phyloP scores from a whole-genome alignment of 2,888 invertebrate genomes.

The Mesochorus sp. region DNA sequence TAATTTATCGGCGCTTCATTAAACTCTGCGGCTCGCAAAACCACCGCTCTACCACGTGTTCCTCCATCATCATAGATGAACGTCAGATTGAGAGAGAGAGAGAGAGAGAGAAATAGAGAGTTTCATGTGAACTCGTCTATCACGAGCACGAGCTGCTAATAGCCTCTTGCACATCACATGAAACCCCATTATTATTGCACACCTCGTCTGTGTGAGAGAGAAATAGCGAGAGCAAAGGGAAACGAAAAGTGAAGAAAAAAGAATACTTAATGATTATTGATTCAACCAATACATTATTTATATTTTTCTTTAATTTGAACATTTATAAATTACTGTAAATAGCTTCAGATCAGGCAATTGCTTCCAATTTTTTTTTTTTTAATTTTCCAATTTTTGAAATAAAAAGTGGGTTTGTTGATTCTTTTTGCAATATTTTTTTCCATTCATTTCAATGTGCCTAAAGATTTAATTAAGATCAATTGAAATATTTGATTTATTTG shows the following conservation, averaged over 20 bases:
- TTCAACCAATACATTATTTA: background rate
- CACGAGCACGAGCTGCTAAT: conserved; percentile 14
- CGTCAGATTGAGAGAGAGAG: background rate
- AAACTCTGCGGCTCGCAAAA: conserved; percentile 34
- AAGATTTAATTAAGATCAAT: no score
- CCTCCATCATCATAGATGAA: conserved; percentile 10
- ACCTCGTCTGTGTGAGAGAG: no score
- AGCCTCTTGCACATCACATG: conserved; percentile 3
- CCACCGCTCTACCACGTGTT: conserved; percentile 1
- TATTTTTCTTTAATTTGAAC: background rate
- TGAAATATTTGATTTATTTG: no score
- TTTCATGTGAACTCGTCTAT: conserved; percentile 3
- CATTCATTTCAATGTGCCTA: no score
- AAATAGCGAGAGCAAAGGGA: background rate
- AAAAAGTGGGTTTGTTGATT: no score
- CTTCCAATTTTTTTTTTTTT: no score
- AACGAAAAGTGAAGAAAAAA: background rate
- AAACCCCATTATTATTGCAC: conserved; percentile 2
- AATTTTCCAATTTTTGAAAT: no score
- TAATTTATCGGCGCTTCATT: conserved; percentile 49
- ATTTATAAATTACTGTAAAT: background rate
- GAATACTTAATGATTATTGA: conserved; percentile 12
- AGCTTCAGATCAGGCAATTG: background rate
- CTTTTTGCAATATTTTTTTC: no score
- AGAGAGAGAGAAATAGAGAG: background rate